Evolutionary conservation across 2,888 invertebrate species (phyloP), one percentile per base, ranked within the genome.

Genomic region (Sminthurinus aureus): DNA sequence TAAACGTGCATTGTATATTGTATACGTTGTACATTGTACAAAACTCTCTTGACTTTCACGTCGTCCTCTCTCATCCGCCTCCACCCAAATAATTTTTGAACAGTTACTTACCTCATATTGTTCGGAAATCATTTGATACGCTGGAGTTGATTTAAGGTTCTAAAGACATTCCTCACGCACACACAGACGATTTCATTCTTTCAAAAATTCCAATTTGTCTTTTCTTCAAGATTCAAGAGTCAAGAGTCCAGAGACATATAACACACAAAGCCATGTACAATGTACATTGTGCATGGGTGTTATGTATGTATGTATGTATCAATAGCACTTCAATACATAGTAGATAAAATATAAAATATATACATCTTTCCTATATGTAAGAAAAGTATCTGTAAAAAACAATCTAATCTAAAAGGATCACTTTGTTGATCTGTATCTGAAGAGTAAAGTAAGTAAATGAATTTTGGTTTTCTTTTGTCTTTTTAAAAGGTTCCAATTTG

Each of bases 21-120:
- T 38, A 6, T 38, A 4, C 38, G 1, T 6, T 38, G 38, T 38
- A 38, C 38, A 58, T 58, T 71, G 71, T 24, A 71, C 22, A 22
- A n/a, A 75, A 51, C n/a, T 51, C 24, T 22, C 24, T 26, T 24
- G 24, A 15, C 58, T 58, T 58, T 18, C 58, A 58, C 58, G 18
- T 22, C 71, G 2, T 20, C 20, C 2, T 18, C 69, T 69, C 71
- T 71, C 71, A 11, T 52, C 50, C 26, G 13, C 51, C 18, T 24
- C 22, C 38, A 52, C 67, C 22, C 38, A 71, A 73, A 67, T 51
- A 80, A 71, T 71, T 52, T 80, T 80, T 80, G 52, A 71, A 66
- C 58, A 80, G 80, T 71, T 80, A 80, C 71, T 80, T 71, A 80
- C 80, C 52, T 79, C 18, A 20, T 80, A 52, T 80, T 80, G 80